Evolutionary conservation across 2,797 vertebrate genomes (phyloP), one percentile per base, ranked within the genome.

Genomic region (Enoplosus armatus): DNA sequence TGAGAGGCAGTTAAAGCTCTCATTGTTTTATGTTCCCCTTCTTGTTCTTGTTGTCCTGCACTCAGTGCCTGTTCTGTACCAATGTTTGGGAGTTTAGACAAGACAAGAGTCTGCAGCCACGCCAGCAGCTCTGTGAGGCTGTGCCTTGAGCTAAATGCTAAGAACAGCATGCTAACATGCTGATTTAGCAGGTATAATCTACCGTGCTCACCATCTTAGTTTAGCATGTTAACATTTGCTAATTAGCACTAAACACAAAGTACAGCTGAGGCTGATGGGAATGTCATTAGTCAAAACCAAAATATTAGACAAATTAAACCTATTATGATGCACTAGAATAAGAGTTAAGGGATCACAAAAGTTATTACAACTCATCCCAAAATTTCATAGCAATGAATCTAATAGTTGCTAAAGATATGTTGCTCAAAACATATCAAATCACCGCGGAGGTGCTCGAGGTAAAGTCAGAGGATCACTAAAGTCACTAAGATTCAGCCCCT

Each of bases 11-110:
- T 84, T 88, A 81, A 93, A 90, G 89, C 73, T 66, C 65, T 62
- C 93, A 89, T 94, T 94, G 93, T 94, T 82, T 69, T 3, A 12
- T 68, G 84, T 67, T 80, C 78, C 69, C 66, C 70, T 77, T 77
- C 80, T 88, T 65, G 67, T 78, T 58, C 67, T 86, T 85, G 86
- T 85, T 87, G 83, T 88, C 66, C 75, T 83, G 75, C 60, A 31
- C 77, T 67, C 72, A 0, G 56, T 55, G 84, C 31, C 73, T 70
- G 72, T 26, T 59, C 78, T 85, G 77, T 62, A 72, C 64, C 53
- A 79, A 80, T 63, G 74, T 89, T 92, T 86, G 54, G 50, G 33
- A 75, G 75, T 72, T 87, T 74, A 45, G 58, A 79, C 41, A 26
- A 59, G 53, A 70, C n/a, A 1, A 69, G 56, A 55, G 26, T 64